A percentile compares a stretch with the other conserved stretches of the same genome.
phyloP scores from a whole-genome alignment of 1,140 invertebrate species.

The Eriocheir sinensis region DNA sequence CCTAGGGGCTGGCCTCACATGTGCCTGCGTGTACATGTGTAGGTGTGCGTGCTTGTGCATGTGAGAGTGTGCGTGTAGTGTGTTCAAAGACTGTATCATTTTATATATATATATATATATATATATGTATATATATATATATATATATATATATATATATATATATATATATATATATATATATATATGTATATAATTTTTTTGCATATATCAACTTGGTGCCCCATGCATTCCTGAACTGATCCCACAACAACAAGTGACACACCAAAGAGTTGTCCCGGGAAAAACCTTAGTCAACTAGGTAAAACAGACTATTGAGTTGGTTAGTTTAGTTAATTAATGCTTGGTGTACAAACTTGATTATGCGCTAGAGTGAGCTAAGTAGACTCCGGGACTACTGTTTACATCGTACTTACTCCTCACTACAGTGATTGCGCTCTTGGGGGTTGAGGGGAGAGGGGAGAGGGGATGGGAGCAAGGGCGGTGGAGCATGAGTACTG shows the following conservation, averaged over 20 bases:
- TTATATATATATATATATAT: slow-evolving; percentile 23
- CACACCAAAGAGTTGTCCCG: neutral
- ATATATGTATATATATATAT: slow-evolving; percentile 43
- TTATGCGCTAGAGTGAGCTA: slow-evolving; percentile 64
- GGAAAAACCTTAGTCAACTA: neutral
- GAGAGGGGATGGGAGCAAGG: too few species aligned
- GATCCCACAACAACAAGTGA: slow-evolving; percentile 27
- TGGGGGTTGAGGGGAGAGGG: too few species aligned
- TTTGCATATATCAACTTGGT: slow-evolving; percentile 35
- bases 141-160: slow-evolving; percentile 45
- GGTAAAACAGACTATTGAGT: slow-evolving; percentile 63
- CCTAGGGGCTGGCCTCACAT: slow-evolving; percentile 18
- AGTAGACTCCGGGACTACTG: neutral
- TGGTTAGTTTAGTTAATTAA: slow-evolving; percentile 10
- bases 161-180: slow-evolving; percentile 50
- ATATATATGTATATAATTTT: neutral
- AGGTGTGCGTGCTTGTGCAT: slow-evolving; percentile 31
- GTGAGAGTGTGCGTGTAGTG: slow-evolving; percentile 10
- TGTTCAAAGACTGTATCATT: neutral
- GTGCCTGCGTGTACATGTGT: slow-evolving; percentile 43
- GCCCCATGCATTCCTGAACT: slow-evolving; percentile 43
- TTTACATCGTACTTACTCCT: slow-evolving; percentile 10
- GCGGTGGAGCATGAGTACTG: neutral
- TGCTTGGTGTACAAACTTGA: slow-evolving; percentile 69
- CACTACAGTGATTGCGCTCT: neutral